Conservation (phyloP, 2,888 invertebrate species). For the Mythimna albipuncta region DNA sequence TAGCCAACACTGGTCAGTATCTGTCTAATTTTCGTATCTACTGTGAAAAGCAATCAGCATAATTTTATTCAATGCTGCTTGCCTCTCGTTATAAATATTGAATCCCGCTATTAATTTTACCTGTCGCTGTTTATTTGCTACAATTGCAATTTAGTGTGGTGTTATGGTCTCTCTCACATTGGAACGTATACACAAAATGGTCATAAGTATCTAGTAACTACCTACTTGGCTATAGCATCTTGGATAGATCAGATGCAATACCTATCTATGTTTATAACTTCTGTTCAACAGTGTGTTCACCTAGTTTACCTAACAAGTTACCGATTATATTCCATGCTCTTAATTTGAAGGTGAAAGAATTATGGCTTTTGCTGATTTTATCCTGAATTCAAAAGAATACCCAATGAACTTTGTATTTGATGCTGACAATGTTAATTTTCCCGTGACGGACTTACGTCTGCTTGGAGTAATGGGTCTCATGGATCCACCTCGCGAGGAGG, state of each 20-base stretch:
- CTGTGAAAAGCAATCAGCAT: not conserved
- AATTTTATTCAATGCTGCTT: not conserved
- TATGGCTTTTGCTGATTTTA: constrained; percentile 96
- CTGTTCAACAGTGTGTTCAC: not conserved
- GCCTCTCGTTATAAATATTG: constrained; percentile 18
- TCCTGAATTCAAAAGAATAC: constrained; percentile 96
- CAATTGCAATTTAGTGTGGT: constrained; percentile 19
- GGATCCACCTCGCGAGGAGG: constrained; percentile 95
- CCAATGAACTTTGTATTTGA: constrained; percentile 97
- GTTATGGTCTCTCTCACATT: constrained; percentile 5
- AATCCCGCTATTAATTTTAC: constrained; percentile 28
- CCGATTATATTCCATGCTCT: constrained; percentile 2
- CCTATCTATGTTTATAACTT: not conserved
- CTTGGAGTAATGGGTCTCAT: constrained; percentile 99
- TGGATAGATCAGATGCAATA: not conserved
- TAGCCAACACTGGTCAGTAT: constrained; percentile 82
- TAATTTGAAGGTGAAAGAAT: constrained; percentile 94
- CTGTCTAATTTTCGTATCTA: not conserved
- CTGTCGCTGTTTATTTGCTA: constrained; percentile 24
- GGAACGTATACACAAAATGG: not conserved
- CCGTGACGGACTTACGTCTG: constrained; percentile 95
- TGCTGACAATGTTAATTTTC: constrained; percentile 96
- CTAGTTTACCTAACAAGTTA: not conserved
- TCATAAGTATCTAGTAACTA: not conserved
- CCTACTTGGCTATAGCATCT: not conserved